phyloP scores from a whole-genome alignment of 1,140 invertebrate genomes.

The Leguminivora glycinivorella region DNA sequence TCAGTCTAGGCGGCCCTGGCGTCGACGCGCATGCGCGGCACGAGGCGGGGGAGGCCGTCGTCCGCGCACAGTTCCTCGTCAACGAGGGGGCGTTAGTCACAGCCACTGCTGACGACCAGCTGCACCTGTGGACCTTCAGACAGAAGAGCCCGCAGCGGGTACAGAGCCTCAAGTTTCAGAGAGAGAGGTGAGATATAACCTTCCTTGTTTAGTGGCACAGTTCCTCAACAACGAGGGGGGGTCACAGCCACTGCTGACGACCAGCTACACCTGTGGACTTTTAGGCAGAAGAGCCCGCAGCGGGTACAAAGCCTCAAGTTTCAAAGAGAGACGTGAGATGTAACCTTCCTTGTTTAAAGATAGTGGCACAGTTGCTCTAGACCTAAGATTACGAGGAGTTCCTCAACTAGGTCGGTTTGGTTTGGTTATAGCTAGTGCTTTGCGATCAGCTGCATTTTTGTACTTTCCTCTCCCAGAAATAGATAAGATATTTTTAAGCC shows the following conservation, averaged over 20 bases:
- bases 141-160: conserved; percentile 97
- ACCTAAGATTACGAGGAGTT: too few relatives aligned
- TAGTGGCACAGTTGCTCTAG: too few relatives aligned
- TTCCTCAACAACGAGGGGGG: conserved; percentile 98
- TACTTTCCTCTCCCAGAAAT: too few relatives aligned
- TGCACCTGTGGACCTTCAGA: conserved; percentile 98
- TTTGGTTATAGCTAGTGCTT: too few relatives aligned
- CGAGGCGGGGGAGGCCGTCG: conserved; percentile 86
- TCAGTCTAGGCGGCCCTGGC: conserved; percentile 94
- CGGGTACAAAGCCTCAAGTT: conserved; percentile 98
- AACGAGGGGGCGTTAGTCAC: conserved; percentile 98
- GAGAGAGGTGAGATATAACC: conserved; percentile 89
- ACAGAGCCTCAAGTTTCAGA: conserved; percentile 97
- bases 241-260: conserved; percentile 97
- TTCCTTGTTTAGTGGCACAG: conserved; percentile 81
- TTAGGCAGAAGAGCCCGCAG: conserved; percentile 96
- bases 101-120: conserved; percentile 94
- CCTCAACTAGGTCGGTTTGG: too few relatives aligned
- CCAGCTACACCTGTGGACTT: conserved; percentile 98
- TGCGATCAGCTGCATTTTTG: too few relatives aligned
- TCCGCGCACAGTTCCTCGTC: conserved; percentile 95
- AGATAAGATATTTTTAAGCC: neutral
- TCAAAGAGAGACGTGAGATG: conserved; percentile 93
- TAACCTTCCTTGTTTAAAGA: too few relatives aligned
- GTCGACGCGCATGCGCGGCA: conserved; percentile 96